Conservation (phyloP, 2,113 vertebrate genomes). For the Lophius piscatorius region DNA sequence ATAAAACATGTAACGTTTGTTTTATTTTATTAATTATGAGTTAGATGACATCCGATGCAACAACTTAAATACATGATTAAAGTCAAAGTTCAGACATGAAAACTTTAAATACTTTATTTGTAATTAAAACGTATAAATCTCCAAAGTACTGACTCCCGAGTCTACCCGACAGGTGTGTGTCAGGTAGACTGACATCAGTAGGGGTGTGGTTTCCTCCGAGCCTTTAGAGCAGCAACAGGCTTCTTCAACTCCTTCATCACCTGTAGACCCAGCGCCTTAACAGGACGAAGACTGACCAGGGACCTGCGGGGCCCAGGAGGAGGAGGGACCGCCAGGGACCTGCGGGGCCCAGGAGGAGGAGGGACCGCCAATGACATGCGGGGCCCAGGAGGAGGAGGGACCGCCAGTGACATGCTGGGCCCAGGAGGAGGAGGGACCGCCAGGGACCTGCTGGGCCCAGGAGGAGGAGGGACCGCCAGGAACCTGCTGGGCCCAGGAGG, state of each 20-base stretch:
- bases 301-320: not conserved
- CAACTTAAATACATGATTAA: no score
- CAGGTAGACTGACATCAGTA: not conserved
- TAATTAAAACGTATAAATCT: no score
- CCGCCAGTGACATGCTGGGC: not conserved
- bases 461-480: not conserved
- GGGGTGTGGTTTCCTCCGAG: not conserved
- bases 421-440: no score
- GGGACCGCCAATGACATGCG: not conserved
- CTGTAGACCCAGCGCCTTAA: slow-evolving; percentile 23
- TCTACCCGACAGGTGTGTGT: no score
- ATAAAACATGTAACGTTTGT: no score
- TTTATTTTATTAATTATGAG: no score
- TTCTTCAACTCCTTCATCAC: slow-evolving; percentile 44
- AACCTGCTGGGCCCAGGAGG: not conserved
- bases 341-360: not conserved
- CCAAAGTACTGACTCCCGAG: no score
- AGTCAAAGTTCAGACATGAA: no score
- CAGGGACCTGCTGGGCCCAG: not conserved
- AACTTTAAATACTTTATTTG: no score
- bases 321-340: no score
- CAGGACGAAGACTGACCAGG: not conserved
- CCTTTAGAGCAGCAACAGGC: slow-evolving; percentile 24
- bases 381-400: not conserved
- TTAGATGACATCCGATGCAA: no score